Conservation (phyloP, 2,888 invertebrate genomes). For the Amphipyra berbera region DNA sequence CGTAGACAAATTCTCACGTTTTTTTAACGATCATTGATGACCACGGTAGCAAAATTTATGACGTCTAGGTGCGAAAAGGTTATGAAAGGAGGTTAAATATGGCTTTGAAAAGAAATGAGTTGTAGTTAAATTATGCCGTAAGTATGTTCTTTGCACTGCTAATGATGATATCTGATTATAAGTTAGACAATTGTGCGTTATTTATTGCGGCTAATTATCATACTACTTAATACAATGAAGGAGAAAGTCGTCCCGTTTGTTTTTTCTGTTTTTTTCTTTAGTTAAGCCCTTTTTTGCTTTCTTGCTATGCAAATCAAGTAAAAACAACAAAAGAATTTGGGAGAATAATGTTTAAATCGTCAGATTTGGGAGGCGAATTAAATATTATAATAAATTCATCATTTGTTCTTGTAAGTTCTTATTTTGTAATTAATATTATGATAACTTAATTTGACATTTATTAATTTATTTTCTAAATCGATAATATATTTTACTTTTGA, state of each 20-base stretch:
- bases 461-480: too few relatives aligned
- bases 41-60: constrained; percentile 78
- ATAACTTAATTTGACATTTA: too few relatives aligned
- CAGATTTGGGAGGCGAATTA: too few relatives aligned
- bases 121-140: constrained; percentile 27
- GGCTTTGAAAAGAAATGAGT: constrained; percentile 36
- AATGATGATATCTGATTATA: constrained; percentile 33
- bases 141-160: constrained; percentile 15
- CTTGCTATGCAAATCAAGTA: constrained; percentile 5
- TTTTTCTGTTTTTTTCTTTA: background rate
- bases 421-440: too few relatives aligned
- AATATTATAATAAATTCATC: too few relatives aligned
- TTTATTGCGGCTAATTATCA: constrained; percentile 40
- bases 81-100: constrained; percentile 48
- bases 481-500: too few relatives aligned
- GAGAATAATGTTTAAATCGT: too few relatives aligned
- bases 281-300: constrained; percentile 24
- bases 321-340: background rate
- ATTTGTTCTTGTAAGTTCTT: too few relatives aligned
- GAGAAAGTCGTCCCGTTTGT: constrained; percentile 20
- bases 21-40: constrained; percentile 68
- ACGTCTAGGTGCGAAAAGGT: constrained; percentile 70
- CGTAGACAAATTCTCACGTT: constrained; percentile 84
- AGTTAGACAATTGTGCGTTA: constrained; percentile 15
- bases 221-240: constrained; percentile 14